Conservation (phyloP, 37 sponge, comb jelly and placozoan genomes). For the Cliona cf. orientalis region DNA sequence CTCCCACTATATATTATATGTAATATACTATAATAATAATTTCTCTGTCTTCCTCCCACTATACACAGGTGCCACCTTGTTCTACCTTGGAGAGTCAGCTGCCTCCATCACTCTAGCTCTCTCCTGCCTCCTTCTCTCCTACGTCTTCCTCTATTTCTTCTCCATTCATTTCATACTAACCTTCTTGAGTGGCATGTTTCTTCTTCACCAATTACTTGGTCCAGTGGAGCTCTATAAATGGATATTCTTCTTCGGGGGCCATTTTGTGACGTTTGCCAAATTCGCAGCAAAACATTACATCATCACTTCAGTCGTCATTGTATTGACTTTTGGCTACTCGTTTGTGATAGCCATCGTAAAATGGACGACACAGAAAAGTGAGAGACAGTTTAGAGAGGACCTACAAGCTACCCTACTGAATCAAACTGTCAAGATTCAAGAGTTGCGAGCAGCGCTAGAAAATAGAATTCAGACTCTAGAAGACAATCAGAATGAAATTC, state of each 20-base stretch:
- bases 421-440: too few relatives aligned
- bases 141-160: background rate
- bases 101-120: background rate
- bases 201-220: slow-evolving; percentile 1
- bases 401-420: too few relatives aligned
- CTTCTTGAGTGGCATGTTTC: background rate
- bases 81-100: background rate
- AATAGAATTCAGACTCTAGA: too few relatives aligned
- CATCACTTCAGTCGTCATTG: background rate
- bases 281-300: background rate
- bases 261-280: background rate
- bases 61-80: background rate
- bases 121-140: background rate
- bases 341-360: background rate
- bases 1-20: background rate
- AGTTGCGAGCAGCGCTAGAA: too few relatives aligned
- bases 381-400: background rate
- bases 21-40: background rate
- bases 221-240: background rate
- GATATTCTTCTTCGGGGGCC: background rate
- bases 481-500: too few relatives aligned
- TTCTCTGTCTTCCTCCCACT: background rate
- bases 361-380: background rate
- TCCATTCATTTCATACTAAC: background rate
- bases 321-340: background rate